Conservation (phyloP, 1,140 invertebrate genomes). For the Paralvinella palmiformis region DNA sequence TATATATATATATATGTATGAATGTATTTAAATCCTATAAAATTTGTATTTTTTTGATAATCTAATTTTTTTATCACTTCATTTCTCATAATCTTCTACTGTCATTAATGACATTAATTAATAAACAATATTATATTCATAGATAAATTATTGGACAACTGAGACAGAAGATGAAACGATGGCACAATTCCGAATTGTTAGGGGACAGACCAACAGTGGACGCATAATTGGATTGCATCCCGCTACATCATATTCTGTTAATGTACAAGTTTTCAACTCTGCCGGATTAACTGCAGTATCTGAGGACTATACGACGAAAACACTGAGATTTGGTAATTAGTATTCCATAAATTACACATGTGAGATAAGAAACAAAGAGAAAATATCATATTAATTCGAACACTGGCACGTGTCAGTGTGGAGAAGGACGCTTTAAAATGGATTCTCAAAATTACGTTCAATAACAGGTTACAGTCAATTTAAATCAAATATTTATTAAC, state of each 20-base stretch:
- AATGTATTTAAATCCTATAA: too few species aligned
- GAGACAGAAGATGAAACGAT: slow-evolving; percentile 21
- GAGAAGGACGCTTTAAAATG: too few species aligned
- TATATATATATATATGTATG: too few species aligned
- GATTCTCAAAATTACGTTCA: too few species aligned
- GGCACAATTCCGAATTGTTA: slow-evolving; percentile 28
- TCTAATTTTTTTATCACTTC: too few species aligned
- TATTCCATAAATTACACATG: neutral
- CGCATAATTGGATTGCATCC: slow-evolving; percentile 87
- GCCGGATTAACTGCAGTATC: slow-evolving; percentile 92
- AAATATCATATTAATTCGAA: too few species aligned
- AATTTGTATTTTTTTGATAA: too few species aligned
- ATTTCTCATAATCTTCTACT: too few species aligned
- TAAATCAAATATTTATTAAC: too few species aligned
- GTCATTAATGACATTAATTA: too few species aligned
- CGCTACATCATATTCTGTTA: slow-evolving; percentile 88
- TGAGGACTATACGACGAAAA: slow-evolving; percentile 68
- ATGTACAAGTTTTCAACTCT: slow-evolving; percentile 89
- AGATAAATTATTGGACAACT: slow-evolving; percentile 41
- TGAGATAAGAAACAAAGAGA: neutral
- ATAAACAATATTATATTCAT: slow-evolving; percentile 6
- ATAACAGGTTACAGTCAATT: too few species aligned
- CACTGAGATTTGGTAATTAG: slow-evolving; percentile 43
- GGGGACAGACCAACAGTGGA: slow-evolving; percentile 50
- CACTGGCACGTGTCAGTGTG: too few species aligned